Conservation (phyloP, 2,797 vertebrate species). For the Falco biarmicus region DNA sequence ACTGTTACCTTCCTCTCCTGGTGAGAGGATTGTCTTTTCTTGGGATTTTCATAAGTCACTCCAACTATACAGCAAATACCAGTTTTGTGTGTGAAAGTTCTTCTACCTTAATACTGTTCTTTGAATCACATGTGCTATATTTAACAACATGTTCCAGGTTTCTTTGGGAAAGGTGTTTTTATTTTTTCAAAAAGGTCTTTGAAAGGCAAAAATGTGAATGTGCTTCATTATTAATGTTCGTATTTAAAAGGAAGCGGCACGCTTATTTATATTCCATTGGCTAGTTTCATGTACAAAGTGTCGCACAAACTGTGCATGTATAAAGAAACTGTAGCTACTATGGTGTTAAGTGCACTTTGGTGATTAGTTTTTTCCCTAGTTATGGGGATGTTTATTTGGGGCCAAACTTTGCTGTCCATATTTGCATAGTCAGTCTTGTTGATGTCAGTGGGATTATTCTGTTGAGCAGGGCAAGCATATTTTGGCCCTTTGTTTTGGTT, state of each 20-base stretch:
- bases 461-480: constrained; percentile 9
- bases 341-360: constrained; percentile 78
- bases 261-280: constrained; percentile 76
- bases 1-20: constrained; percentile 81
- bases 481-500: constrained; percentile 67
- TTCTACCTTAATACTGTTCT: constrained; percentile 51
- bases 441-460: constrained; percentile 4
- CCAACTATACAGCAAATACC: constrained; percentile 54
- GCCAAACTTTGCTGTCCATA: constrained; percentile 55
- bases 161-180: background rate
- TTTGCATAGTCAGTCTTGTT: constrained; percentile 23
- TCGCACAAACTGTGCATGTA: constrained; percentile 80
- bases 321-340: constrained; percentile 73
- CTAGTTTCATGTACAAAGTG: constrained; percentile 67
- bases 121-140: constrained; percentile 65
- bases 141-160: constrained; percentile 61
- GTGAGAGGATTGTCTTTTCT: constrained; percentile 75
- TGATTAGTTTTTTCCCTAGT: constrained; percentile 74
- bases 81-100: constrained; percentile 49
- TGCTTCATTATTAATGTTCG: constrained; percentile 73
- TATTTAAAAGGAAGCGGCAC: constrained; percentile 82
- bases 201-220: constrained; percentile 71
- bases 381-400: constrained; percentile 67
- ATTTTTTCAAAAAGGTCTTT: constrained; percentile 63
- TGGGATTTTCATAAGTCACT: constrained; percentile 71